These are phyloP conservation scores for Oncorhynchus nerka DNA, from an alignment of 2,113 vertebrate genomes.

Conservation along the genomic window DNA sequence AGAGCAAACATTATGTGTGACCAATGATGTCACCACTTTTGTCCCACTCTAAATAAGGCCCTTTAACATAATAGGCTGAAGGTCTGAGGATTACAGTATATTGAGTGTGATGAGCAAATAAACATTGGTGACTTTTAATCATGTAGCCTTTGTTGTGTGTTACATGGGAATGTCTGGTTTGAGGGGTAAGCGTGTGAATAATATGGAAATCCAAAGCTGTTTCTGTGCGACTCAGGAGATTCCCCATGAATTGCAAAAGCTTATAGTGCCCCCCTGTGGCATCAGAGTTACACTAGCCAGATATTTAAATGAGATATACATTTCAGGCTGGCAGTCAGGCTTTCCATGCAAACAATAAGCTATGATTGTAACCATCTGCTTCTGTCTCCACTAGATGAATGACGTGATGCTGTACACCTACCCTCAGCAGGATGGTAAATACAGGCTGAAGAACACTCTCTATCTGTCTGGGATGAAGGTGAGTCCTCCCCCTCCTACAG, in stretches of 20 bases:
- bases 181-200: conserved; percentile 17
- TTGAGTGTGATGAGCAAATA: conserved; percentile 56
- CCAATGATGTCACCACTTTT: conserved; percentile 70
- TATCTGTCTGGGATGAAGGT: conserved; percentile 89
- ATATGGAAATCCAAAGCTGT: conserved; percentile 36
- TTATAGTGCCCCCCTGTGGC: conserved; percentile 52
- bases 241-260: background rate
- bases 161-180: conserved; percentile 35
- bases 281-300: no score
- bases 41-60: conserved; percentile 59
- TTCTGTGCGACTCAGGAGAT: background rate
- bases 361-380: background rate
- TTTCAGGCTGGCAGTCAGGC: no score
- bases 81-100: conserved; percentile 46
- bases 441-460: conserved; percentile 85
- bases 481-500: conserved; percentile 6
- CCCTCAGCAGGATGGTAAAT: conserved; percentile 93
- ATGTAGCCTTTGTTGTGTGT: conserved; percentile 36
- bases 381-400: conserved; percentile 80
- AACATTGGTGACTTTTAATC: conserved; percentile 42
- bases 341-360: background rate
- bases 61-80: conserved; percentile 61
- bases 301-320: no score
- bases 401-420: conserved; percentile 91
- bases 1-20: conserved; percentile 72